Evolutionary conservation across 2,113 vertebrate species (phyloP), one percentile per base, ranked within the genome.

Genomic region (Cyprinodon tularosa): DNA sequence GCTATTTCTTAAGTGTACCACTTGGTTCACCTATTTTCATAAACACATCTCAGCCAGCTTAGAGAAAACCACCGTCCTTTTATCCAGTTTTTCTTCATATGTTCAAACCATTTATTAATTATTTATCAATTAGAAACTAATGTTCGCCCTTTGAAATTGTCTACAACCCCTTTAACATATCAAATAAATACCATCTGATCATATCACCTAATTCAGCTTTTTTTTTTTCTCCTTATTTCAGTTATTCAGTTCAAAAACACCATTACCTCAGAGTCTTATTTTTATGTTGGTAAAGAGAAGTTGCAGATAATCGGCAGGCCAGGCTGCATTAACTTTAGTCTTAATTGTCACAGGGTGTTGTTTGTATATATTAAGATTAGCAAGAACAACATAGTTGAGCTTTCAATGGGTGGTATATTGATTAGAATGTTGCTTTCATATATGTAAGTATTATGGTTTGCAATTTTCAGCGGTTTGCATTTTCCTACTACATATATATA

Each of bases 181-280:
- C 57, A 79, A 71, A 73, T 64, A 81, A 48, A 68, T 65, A 50
- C 70, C 68, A 66, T 66, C 38, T 77, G 59, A 79, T 84, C 38
- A 13, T 78, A 78, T 84, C 78, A 66, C 15, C 44, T 6, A 14
- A 14, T 64, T 38, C 2, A 64, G 17, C 20, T 17, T 39, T n/a
- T 3, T 17, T 29, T 42, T 50, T 57, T 42, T 13, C 0, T 1
- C 62, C 44, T 22, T 2, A 61, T 60, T 17, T 29, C 10, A 38
- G 12, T 70, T 40, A 38, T 76, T 4, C n/a, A 17, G 38, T 67
- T 62, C 64, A 13, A 22, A 70, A 14, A 74, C 68, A 57, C 17
- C 8, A 45, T 74, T 77, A 73, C 44, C 48, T 8, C 70, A 15
- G 59, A 74, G 63, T 74, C 57, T 79, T 3, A 76, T 83, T 75